Evolutionary conservation across 2,888 invertebrate species (phyloP).

Genomic region (Stenichneumon culpator): DNA sequence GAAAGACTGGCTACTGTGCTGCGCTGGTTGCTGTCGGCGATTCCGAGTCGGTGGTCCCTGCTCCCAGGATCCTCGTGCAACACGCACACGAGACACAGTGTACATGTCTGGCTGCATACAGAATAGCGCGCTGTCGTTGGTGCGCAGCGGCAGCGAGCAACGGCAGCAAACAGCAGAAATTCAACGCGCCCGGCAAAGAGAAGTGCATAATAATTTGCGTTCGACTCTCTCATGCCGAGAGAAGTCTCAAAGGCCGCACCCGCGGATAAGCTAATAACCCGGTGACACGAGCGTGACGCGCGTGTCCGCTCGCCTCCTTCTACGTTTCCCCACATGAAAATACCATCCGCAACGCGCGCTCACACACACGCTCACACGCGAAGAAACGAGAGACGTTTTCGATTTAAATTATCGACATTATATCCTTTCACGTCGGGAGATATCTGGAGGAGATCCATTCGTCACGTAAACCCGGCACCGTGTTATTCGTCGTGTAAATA

Average conservation of each 20-base stretch:
- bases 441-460: conserved; percentile 29
- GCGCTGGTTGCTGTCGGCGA: conserved; percentile 35
- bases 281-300: conserved; percentile 61
- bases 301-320: conserved; percentile 47
- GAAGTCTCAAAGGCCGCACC: conserved; percentile 61
- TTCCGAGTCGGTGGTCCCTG: conserved; percentile 50
- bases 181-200: conserved; percentile 19
- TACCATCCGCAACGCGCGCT: conserved; percentile 1
- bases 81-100: conserved; percentile 39
- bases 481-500: neutral
- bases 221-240: conserved; percentile 49
- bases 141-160: neutral
- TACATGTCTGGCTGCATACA: neutral
- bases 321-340: conserved; percentile 21
- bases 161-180: conserved; percentile 42
- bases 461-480: neutral
- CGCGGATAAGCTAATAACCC: conserved; percentile 63
- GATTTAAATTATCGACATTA: conserved; percentile 60
- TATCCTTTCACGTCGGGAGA: conserved; percentile 49
- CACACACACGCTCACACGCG: neutral
- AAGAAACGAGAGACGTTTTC: conserved; percentile 21
- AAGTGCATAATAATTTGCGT: conserved; percentile 65
- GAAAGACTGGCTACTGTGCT: conserved; percentile 51
- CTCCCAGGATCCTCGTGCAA: conserved; percentile 15
- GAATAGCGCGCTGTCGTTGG: conserved; percentile 6